Evolutionary conservation across 2,888 invertebrate genomes (phyloP), one percentile per base, ranked within the genome.

Genomic region (Andrena bucephala): DNA sequence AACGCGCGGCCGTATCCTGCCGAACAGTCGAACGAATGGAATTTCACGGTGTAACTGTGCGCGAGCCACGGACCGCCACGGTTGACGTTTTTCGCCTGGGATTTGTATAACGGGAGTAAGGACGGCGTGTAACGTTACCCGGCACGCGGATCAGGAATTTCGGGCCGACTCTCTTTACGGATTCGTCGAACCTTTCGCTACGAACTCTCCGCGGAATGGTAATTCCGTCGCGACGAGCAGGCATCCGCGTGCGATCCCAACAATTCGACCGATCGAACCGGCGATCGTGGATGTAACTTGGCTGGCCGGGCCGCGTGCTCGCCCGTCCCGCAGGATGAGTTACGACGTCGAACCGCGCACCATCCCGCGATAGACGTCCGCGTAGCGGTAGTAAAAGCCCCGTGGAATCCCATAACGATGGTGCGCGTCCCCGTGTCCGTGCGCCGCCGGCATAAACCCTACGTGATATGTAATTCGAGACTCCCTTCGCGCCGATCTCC

Each of bases 71-170:
- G 24, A 4, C 20, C 10, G 42, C 27, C 42, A 16, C 33, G 5
- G 20, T 13, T 54, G 36, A 69, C 50, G 33, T 33, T 75, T 81
- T 76, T 68, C 76, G 20, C 76, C 3, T 42, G 70, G 68, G 65
- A 81, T 84, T 86, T 81, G 71, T 62, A 86, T 86, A 86, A 86
- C 86, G 86, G 84, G 73, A 86, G 33, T 76, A 73, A 31, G 57
- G 62, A 73, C 69, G 67, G 48, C 80, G 60, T 27, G 27, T 77
- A 80, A 83, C 78, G 81, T 84, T 84, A 73, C 67, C 68, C 27
- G 7, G 77, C 52, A 20, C 31, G 66, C 24, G 74, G 73, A 70
- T 62, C 65, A 60, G 62, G 83, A 76, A 77, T 81, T 75, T 73
- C 73, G 77, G 63, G 31, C 66, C 10, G 70, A 65, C 67, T 62